A percentile compares a stretch with the other conserved stretches of the same genome.
Conservation (phyloP, 2,888 invertebrate genomes). For the Apodemia zela region DNA sequence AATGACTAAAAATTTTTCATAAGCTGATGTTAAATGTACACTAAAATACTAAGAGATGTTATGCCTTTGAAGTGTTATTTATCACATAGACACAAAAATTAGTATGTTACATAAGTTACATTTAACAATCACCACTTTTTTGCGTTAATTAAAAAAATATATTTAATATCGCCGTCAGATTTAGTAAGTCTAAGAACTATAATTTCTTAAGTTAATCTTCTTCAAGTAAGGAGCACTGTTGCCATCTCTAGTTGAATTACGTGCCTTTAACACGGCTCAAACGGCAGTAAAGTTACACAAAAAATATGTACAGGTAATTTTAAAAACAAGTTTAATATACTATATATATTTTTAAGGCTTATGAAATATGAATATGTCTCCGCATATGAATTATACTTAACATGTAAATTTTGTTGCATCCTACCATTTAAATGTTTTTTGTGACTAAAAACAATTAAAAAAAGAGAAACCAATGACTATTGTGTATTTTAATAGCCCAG, state of each 20-base stretch:
- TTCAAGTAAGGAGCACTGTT: not conserved
- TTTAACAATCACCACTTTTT: not conserved
- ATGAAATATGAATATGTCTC: not conserved
- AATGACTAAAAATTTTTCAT: constrained; percentile 1
- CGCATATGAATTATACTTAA: not conserved
- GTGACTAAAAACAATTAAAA: not conserved
- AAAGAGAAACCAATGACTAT: not conserved
- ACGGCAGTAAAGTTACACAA: not conserved
- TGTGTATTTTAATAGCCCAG: not conserved
- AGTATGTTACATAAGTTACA: constrained; percentile 14
- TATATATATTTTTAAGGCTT: not conserved
- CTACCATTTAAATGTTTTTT: not conserved
- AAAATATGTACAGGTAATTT: not conserved
- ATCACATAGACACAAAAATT: not conserved
- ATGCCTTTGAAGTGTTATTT: not conserved
- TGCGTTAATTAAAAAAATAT: constrained; percentile 10
- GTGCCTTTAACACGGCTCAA: not conserved
- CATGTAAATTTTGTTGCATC: not conserved
- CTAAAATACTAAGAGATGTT: constrained; percentile 8
- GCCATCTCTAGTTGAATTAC: constrained; percentile 1
- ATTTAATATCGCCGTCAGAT: constrained; percentile 2
- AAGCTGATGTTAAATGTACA: not conserved
- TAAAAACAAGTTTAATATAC: not conserved
- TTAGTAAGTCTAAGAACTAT: not conserved
- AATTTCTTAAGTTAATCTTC: too few relatives aligned